Conservation (phyloP, 2,797 vertebrate species). For the Cryptoblepharus egeriae region DNA sequence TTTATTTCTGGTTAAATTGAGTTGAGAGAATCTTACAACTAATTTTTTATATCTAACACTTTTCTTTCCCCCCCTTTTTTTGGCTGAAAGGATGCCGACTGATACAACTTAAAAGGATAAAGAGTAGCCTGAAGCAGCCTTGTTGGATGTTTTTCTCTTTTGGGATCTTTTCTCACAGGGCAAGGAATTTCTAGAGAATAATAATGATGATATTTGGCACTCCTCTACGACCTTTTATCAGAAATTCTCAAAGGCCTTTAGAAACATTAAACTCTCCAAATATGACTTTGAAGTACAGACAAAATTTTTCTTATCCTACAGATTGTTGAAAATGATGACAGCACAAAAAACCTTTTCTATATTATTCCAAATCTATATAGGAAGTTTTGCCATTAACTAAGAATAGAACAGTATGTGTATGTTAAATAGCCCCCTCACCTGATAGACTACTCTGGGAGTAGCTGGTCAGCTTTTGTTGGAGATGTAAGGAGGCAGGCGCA, state of each 20-base stretch:
- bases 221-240: conserved; percentile 30
- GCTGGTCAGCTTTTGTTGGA: too few species aligned
- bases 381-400: not conserved
- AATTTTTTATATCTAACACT: not conserved
- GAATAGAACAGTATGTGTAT: not conserved
- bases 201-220: conserved; percentile 2
- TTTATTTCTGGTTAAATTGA: conserved; percentile 17
- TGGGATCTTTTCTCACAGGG: not conserved
- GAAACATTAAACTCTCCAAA: not conserved
- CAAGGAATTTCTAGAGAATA: conserved; percentile 14
- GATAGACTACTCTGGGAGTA: too few species aligned
- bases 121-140: not conserved
- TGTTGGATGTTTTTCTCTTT: not conserved
- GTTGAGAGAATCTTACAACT: not conserved
- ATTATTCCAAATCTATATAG: not conserved
- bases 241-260: conserved; percentile 3
- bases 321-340: conserved; percentile 18
- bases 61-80: not conserved
- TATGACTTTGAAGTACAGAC: not conserved
- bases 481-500: too few species aligned
- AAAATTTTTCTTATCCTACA: not conserved
- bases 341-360: conserved; percentile 1
- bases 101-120: not conserved
- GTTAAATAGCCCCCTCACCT: not conserved
- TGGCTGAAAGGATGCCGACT: not conserved